phyloP scores from a whole-genome alignment of 1,140 invertebrate species.

The Lysiphlebus fabarum region DNA sequence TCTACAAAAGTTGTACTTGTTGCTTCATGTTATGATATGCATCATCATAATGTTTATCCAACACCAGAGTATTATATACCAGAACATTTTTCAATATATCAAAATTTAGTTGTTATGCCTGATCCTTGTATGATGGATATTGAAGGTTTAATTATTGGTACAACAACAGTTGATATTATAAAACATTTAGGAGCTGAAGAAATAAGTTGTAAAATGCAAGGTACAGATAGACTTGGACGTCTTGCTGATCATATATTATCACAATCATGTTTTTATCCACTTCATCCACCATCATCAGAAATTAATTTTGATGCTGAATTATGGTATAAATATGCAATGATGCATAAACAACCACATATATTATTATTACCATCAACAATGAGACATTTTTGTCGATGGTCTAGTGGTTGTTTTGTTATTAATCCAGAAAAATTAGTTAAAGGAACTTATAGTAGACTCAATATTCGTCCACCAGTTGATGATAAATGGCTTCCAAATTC shows the following conservation, averaged over 20 bases:
- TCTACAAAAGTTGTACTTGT: constrained; percentile 71
- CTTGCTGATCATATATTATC: constrained; percentile 70
- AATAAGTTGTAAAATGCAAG: constrained; percentile 55
- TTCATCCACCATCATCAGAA: constrained; percentile 70
- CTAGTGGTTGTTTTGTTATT: constrained; percentile 73
- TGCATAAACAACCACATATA: constrained; percentile 74
- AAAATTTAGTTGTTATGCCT: constrained; percentile 64
- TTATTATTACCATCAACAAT: constrained; percentile 82
- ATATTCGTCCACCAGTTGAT: constrained; percentile 39
- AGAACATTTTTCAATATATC: constrained; percentile 44
- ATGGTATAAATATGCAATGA: constrained; percentile 65
- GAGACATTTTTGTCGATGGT: constrained; percentile 75
- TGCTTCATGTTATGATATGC: constrained; percentile 72
- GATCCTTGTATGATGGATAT: constrained; percentile 80
- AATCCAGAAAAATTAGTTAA: constrained; percentile 82
- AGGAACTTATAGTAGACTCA: constrained; percentile 61
- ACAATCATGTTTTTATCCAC: constrained; percentile 79
- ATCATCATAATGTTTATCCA: constrained; percentile 76
- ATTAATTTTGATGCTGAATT: constrained; percentile 68
- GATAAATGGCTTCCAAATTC: constrained; percentile 39
- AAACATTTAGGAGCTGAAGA: constrained; percentile 78
- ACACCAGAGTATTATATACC: constrained; percentile 64
- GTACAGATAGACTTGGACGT: constrained; percentile 66
- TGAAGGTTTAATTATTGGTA: constrained; percentile 71
- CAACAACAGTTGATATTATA: constrained; percentile 79